These are phyloP conservation scores for Pseudomyrmex flavicornis DNA, from an alignment of 1,140 invertebrate genomes.

Conservation along the genomic window DNA sequence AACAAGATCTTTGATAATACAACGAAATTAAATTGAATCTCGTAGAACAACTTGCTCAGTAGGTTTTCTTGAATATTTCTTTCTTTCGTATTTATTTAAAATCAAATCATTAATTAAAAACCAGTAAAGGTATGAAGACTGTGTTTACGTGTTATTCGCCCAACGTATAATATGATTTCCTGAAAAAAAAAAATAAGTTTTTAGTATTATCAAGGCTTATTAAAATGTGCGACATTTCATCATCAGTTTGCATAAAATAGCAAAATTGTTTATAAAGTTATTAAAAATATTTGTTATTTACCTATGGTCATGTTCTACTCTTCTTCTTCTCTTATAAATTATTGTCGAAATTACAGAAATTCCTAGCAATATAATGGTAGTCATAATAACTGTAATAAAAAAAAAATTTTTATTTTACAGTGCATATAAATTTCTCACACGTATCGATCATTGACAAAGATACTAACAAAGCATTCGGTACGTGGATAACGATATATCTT, in stretches of 20 bases:
- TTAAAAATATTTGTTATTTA: slow-evolving; percentile 42
- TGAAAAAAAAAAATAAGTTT: slow-evolving; percentile 65
- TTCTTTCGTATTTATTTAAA: slow-evolving; percentile 10
- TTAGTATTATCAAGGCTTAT: slow-evolving; percentile 20
- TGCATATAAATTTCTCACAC: neutral
- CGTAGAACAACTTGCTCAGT: no score
- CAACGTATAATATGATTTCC: slow-evolving; percentile 59
- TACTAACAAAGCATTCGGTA: slow-evolving; percentile 63
- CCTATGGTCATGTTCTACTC: slow-evolving; percentile 44
- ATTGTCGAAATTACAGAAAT: slow-evolving; percentile 41
- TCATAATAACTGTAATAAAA: slow-evolving; percentile 58
- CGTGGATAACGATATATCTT: slow-evolving; percentile 37
- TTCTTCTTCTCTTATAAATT: slow-evolving; percentile 53
- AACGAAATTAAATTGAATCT: no score
- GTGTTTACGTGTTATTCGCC: slow-evolving; percentile 55
- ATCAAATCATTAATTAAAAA: slow-evolving; percentile 35
- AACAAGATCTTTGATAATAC: no score
- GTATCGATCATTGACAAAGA: neutral
- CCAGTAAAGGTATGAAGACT: slow-evolving; percentile 46
- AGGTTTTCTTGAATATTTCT: no score
- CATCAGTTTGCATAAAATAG: neutral
- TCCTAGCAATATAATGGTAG: slow-evolving; percentile 41
- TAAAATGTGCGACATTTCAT: neutral
- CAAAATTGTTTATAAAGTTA: neutral
- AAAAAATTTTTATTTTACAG: slow-evolving; percentile 12